These are phyloP conservation scores for Egretta garzetta DNA, from an alignment of 2,113 vertebrate genomes.

Conservation along the genomic window DNA sequence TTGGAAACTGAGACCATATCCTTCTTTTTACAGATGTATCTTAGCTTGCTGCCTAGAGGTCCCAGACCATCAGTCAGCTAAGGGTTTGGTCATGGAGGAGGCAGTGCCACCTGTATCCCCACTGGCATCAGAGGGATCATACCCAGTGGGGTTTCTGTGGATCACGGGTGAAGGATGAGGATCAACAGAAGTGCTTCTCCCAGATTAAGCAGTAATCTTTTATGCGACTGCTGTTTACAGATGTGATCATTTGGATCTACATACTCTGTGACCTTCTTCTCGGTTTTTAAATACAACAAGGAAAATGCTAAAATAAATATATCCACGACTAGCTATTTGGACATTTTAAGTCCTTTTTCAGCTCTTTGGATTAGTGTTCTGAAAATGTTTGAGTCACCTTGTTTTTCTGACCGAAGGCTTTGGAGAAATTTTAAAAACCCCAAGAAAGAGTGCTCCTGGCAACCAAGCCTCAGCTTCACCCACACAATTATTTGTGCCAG, in stretches of 20 bases:
- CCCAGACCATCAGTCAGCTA: neutral
- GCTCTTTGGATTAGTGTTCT: neutral
- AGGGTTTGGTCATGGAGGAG: neutral
- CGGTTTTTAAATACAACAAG: neutral
- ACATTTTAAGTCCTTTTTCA: neutral
- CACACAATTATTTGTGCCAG: neutral
- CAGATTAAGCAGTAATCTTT: neutral
- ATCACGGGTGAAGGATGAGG: neutral
- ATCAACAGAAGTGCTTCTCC: neutral
- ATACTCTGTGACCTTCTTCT: neutral
- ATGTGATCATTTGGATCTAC: neutral
- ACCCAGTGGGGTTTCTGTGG: neutral
- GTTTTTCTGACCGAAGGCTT: neutral
- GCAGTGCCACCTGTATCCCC: neutral
- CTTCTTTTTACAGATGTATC: neutral
- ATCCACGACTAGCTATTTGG: neutral
- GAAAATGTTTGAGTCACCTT: neutral
- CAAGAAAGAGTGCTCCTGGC: neutral
- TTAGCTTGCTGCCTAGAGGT: neutral
- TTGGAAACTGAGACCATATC: neutral
- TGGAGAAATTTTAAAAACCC: neutral
- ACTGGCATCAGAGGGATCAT: fast-evolving
- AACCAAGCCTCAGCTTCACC: neutral
- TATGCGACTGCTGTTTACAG: neutral
- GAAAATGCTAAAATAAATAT: neutral